Evolutionary conservation across 2,888 invertebrate species (phyloP), one percentile per base, ranked within the genome.

Genomic region (Nasonovia ribisnigri): DNA sequence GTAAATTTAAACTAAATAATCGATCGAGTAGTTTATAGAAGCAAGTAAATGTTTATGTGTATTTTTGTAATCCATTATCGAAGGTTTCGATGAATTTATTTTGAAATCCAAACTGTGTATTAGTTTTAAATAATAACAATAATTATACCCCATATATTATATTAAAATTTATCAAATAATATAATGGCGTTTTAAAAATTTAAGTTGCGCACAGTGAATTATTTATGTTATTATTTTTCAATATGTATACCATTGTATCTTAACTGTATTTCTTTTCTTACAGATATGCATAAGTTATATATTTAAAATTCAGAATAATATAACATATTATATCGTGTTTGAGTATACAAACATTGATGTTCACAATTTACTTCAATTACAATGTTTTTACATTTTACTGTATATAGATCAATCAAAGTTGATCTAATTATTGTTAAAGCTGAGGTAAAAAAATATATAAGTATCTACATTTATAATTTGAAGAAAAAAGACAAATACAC

Each of bases 1-100:
- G 87, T 77, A 77, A 77, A 90, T 86, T 86, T 86, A 93, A 90
- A 93, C 29, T 92, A 93, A 84, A 86, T 90, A 93, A 90, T 90
- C 87, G 42, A 90, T 26, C 90, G 51, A 93, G 90, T 93, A 93
- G 93, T 93, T 93, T 93, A 93, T 93, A 93, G 93, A 67, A 90
- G 10, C 60, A 90, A 90, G 86, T 93, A 67, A 77, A 90, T 51
- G 67, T 93, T 60, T 57, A 92, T 77, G 88, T 93, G 90, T 93
- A 93, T 93, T 93, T 93, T 93, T 90, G 67, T 93, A 93, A 89
- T 57, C 24, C 89, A 90, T 93, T 67, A 84, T 84, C 42, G 42
- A 46, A 43, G 29, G 84, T 88, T 84, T 84, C 84, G 84, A 84
- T 57, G 84, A 57, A 92, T 88, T 57, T 84, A 89, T 84, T 89